phyloP scores from a whole-genome alignment of 2,113 vertebrate species.

The Echinops telfairi region DNA sequence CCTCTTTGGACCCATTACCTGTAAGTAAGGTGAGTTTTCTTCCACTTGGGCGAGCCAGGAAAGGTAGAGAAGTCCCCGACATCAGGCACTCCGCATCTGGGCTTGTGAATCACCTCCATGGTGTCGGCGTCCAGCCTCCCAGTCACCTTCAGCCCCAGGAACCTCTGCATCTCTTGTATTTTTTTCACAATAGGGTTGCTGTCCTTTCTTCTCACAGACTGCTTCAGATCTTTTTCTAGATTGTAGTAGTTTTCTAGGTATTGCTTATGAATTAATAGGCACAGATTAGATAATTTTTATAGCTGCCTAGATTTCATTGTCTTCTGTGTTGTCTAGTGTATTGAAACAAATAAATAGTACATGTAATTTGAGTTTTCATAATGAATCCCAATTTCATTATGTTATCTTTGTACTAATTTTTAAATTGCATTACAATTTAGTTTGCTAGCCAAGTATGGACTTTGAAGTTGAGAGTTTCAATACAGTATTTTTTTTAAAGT shows the following conservation, averaged over 20 bases:
- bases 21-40: conserved; percentile 89
- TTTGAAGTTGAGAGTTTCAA: too few species aligned
- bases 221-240: conserved; percentile 60
- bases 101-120: conserved; percentile 87
- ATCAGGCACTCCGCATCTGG: conserved; percentile 90
- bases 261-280: conserved; percentile 64
- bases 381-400: not conserved
- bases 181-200: conserved; percentile 79
- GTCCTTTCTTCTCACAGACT: conserved; percentile 65
- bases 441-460: not conserved
- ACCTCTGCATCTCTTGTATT: conserved; percentile 92
- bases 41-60: conserved; percentile 87
- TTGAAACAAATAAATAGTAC: not conserved
- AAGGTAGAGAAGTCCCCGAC: conserved; percentile 84
- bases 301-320: not conserved
- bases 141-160: conserved; percentile 88
- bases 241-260: conserved; percentile 86
- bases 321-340: not conserved
- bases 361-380: not conserved
- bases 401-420: not conserved
- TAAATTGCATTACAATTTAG: not conserved
- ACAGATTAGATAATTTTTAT: conserved; percentile 30
- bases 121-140: conserved; percentile 87
- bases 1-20: conserved; percentile 85
- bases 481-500: not conserved